phyloP scores from a whole-genome alignment of 2,888 invertebrate species.

The Rhorus exstirpatorius region DNA sequence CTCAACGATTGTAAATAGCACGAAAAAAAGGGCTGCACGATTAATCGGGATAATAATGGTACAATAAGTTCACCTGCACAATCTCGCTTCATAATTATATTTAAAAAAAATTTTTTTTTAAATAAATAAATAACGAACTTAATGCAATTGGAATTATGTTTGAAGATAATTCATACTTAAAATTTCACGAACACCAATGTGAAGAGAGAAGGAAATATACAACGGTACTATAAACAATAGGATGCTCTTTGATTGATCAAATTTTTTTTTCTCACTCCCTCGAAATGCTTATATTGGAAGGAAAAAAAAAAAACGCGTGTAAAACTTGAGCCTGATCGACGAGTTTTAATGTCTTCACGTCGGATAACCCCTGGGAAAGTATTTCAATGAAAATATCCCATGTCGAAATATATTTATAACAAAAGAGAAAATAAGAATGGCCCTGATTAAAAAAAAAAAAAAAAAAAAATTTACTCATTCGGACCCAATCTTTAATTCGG shows the following conservation, averaged over 20 bases:
- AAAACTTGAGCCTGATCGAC: too few relatives aligned
- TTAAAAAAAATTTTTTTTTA: too few relatives aligned
- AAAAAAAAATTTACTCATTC: too few relatives aligned
- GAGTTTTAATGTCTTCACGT: too few relatives aligned
- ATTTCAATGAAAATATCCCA: too few relatives aligned
- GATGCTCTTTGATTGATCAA: slow-evolving; percentile 27
- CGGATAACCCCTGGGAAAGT: too few relatives aligned
- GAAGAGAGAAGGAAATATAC: slow-evolving; percentile 27
- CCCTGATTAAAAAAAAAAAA: too few relatives aligned
- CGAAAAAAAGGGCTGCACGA: slow-evolving; percentile 55
- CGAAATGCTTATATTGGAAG: too few relatives aligned
- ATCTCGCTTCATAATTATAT: slow-evolving; percentile 58
- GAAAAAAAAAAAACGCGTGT: too few relatives aligned
- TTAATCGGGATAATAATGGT: slow-evolving; percentile 63
- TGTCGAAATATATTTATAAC: too few relatives aligned
- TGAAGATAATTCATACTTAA: slow-evolving; percentile 43
- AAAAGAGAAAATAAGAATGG: too few relatives aligned
- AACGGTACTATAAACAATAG: slow-evolving; percentile 59
- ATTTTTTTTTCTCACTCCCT: not conserved
- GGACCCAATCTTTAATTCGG: too few relatives aligned
- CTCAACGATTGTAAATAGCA: slow-evolving; percentile 66
- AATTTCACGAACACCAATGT: slow-evolving; percentile 45
- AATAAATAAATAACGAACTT: slow-evolving; percentile 37
- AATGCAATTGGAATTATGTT: slow-evolving; percentile 58
- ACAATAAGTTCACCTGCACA: slow-evolving; percentile 63